Evolutionary conservation across 2,797 vertebrate genomes (phyloP), one percentile per base, ranked within the genome.

Genomic region (Chanos chanos): DNA sequence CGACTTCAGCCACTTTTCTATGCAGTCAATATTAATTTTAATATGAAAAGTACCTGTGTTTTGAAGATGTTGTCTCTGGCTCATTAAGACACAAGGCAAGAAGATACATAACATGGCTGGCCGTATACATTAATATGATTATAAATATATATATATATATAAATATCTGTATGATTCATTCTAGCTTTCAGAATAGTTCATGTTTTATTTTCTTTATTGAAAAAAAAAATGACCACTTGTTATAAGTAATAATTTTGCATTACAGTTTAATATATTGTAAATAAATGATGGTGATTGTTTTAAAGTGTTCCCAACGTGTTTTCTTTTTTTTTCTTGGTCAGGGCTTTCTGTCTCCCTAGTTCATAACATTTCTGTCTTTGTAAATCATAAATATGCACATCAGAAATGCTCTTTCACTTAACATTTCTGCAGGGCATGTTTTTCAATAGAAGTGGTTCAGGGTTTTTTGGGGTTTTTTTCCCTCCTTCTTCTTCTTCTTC

Each of bases 221-320:
- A 84, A 76, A 80, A 86, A 84, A 76, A 83, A 84, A 86, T 85
- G 85, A 85, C 85, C 82, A 83, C 82, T 87, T 86, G 83, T 86
- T 81, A 84, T 78, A 74, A 75, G 74, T 78, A 77, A 77, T 78
- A 75, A 80, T 82, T 88, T 89, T 87, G 80, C 84, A 85, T 87
- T 83, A 83, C 83, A 82, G 77, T 85, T 89, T 88, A 89, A 89
- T 88, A 86, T 89, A 86, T 87, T 90, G 87, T 89, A 89, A 89
- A 90, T 89, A 90, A 89, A 89, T 70, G 49, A 77, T 79, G 81
- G 81, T 81, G 79, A 84, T 82, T 87, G 86, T 87, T 86, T 86
- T 81, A 74, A 49, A 71, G 53, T 15, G 63, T 59, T 44, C 25
- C 16, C 34, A 21, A 34, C 53, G 28, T 18, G 4, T 30, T 3